phyloP scores from a whole-genome alignment of 2,797 vertebrate genomes.

The Aphelocoma californica region DNA sequence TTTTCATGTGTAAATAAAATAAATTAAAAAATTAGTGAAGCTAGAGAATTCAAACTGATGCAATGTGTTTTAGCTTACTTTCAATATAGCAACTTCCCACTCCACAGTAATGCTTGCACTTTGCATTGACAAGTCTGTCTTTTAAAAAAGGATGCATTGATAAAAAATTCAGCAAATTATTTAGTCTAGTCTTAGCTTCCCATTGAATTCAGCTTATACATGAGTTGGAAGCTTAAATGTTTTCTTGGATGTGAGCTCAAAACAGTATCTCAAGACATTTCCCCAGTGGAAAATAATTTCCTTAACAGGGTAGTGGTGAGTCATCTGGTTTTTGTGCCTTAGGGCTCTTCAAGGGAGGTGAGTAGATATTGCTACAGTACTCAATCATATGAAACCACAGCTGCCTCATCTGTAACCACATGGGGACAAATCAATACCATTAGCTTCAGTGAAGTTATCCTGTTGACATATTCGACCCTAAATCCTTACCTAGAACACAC shows the following conservation, averaged over 20 bases:
- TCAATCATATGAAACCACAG: slow-evolving; percentile 44
- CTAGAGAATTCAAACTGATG: slow-evolving; percentile 4
- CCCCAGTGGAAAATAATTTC: slow-evolving; percentile 11
- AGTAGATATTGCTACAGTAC: not conserved
- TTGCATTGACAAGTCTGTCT: not conserved
- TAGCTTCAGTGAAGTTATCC: slow-evolving; percentile 28
- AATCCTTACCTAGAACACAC: not conserved
- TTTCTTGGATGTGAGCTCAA: slow-evolving; percentile 21
- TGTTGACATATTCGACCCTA: slow-evolving; percentile 24
- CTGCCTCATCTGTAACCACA: slow-evolving; percentile 32
- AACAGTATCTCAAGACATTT: not conserved
- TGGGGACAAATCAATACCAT: slow-evolving; percentile 32
- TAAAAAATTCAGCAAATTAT: not conserved
- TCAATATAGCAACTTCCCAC: slow-evolving; percentile 28
- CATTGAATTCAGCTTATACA: not conserved
- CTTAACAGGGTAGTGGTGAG: slow-evolving; percentile 25
- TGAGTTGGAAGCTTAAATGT: not conserved
- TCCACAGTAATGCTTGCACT: not conserved
- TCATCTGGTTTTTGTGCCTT: slow-evolving; percentile 25
- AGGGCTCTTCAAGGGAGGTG: slow-evolving; percentile 18
- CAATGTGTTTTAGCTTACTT: not conserved
- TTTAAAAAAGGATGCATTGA: not conserved
- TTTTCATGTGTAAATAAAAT: not conserved
- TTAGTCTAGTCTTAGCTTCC: not conserved
- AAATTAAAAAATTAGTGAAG: not conserved